Base-by-base conservation (phyloP, 2,888 invertebrate genomes). In the Nemurella pictetii region DNA sequence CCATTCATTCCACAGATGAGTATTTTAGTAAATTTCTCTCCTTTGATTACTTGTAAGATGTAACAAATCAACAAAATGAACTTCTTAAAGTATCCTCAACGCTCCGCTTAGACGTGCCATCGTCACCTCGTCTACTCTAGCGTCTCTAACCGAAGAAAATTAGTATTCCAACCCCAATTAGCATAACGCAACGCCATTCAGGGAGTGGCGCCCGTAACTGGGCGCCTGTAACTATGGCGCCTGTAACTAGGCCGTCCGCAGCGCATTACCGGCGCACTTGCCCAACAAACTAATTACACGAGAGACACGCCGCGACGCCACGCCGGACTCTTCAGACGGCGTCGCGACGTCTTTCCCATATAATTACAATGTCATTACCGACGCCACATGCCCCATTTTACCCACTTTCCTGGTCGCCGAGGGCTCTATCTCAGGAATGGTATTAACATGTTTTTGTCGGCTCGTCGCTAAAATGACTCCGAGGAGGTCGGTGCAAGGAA, bases 371-470 rank as follows among this genome's bases (percentile, higher is more conserved):
- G 12, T 55, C 55, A 20, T 55, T 55, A 55, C 55, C 9, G 20
- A 55, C 55, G 55, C 9, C 20, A 55, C 55, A 55, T 20, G 55
- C 20, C 20, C 55, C 55, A 20, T 55, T 20, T 55, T 55, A 12
- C 55, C 55, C 55, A 12, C 12, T 55, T 55, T 55, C 55, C 55
- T 20, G 55, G 15, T 55, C 20, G 3, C 32, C 32, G n/a, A n/a
- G n/a, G n/a, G n/a, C 32, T 3, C 55, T 12, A 20, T 55, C 55
- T 55, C 9, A 55, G 55, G 55, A 55, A 55, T 2, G 55, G 55
- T 55, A 55, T 55, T 29, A 78, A 20, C 27, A 20, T 78, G 78
- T 78, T 78, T 75, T 78, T 27, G 78, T 77, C 30, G 12, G 30
- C 29, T 29, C 30, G 20, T 9, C 78, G 9, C n/a, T 78, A 27